A percentile compares a stretch with the other conserved stretches of the same genome.
phyloP scores from a whole-genome alignment of 2,797 vertebrate species.

The Furcifer pardalis region DNA sequence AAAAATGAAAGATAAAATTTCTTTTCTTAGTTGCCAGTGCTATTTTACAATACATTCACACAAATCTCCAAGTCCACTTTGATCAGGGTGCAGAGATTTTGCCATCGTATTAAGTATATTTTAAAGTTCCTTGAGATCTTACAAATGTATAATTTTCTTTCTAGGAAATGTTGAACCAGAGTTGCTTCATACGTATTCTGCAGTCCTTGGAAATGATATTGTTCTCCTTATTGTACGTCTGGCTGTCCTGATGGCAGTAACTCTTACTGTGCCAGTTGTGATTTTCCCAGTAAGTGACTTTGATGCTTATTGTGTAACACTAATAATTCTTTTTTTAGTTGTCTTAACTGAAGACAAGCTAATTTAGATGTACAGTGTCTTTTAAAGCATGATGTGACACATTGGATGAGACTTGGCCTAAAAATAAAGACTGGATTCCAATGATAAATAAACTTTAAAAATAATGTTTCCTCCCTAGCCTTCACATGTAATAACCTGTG shows the following conservation, averaged over 20 bases:
- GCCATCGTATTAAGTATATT: neutral
- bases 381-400: neutral
- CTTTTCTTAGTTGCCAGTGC: neutral
- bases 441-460: too few relatives aligned
- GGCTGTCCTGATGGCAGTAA: slow-evolving; percentile 93
- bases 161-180: slow-evolving; percentile 87
- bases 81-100: neutral
- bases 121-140: neutral
- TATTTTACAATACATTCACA: neutral
- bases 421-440: neutral
- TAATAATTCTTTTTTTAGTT: neutral
- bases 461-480: neutral
- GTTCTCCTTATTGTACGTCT: slow-evolving; percentile 92
- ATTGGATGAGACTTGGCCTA: neutral
- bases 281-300: slow-evolving; percentile 92
- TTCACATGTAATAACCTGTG: neutral
- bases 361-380: neutral
- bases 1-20: neutral
- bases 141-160: slow-evolving; percentile 38
- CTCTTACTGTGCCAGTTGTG: slow-evolving; percentile 94
- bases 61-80: neutral
- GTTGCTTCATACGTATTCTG: slow-evolving; percentile 93
- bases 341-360: neutral
- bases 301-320: neutral
- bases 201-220: slow-evolving; percentile 79